Evolutionary conservation across 2,797 vertebrate species (phyloP).

Genomic region (Anguilla pacifica): DNA sequence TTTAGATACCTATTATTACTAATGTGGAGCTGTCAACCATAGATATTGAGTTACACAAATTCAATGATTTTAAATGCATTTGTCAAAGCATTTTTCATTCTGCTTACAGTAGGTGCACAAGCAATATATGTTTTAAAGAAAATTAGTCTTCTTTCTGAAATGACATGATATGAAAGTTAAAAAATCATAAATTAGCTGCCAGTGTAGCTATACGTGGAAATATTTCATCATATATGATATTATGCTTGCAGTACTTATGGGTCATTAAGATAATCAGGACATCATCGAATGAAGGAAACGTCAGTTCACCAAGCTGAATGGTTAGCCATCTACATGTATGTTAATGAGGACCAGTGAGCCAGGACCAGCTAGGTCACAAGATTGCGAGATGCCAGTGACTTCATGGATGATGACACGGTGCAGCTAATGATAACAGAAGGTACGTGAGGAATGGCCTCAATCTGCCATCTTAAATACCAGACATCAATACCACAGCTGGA

Average conservation of each 20-base stretch:
- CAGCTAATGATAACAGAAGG: conserved; percentile 64
- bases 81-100: no score
- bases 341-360: neutral
- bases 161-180: no score
- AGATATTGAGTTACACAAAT: no score
- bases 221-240: neutral
- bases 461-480: conserved; percentile 62
- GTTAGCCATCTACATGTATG: conserved; percentile 39
- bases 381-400: conserved; percentile 36
- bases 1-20: no score
- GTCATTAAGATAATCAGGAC: neutral
- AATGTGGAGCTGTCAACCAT: no score
- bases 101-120: no score
- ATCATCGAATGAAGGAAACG: neutral
- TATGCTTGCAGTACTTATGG: neutral
- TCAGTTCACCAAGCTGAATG: conserved; percentile 53
- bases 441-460: conserved; percentile 62
- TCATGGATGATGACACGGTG: conserved; percentile 46
- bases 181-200: neutral
- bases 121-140: no score
- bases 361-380: neutral
- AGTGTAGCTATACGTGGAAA: neutral
- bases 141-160: no score
- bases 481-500: conserved; percentile 50
- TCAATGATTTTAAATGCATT: no score